phyloP scores from a whole-genome alignment of 64 coral and sea anemone species.

The Pachyseris speciosa region DNA sequence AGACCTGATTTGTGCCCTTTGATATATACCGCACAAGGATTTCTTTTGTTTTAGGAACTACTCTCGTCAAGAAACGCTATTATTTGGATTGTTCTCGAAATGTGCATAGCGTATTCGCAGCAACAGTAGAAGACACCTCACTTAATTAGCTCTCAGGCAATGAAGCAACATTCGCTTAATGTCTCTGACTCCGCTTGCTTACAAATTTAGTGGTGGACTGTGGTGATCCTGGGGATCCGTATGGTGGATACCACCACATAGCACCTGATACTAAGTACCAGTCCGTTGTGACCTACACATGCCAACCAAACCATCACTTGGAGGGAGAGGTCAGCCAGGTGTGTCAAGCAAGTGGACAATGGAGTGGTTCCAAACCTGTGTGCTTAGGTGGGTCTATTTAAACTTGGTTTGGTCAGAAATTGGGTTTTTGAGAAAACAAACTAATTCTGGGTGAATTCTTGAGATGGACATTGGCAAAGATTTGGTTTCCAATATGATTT shows the following conservation, averaged over 20 bases:
- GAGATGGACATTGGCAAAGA: too few relatives aligned
- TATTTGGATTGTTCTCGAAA: too few relatives aligned
- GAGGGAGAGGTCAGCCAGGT: constrained; percentile 43
- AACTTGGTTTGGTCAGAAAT: background rate
- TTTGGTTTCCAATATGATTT: too few relatives aligned
- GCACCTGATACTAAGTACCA: constrained; percentile 52
- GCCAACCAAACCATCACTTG: constrained; percentile 69
- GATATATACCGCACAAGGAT: too few relatives aligned
- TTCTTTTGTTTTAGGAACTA: too few relatives aligned
- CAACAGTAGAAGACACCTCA: too few relatives aligned
- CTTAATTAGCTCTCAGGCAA: too few relatives aligned
- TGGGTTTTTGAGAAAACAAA: too few relatives aligned
- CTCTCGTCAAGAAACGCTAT: too few relatives aligned
- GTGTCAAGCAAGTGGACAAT: constrained; percentile 62
- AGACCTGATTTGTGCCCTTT: too few relatives aligned
- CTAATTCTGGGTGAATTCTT: too few relatives aligned
- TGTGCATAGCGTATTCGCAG: too few relatives aligned
- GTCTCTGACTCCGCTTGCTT: background rate
- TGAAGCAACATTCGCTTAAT: background rate
- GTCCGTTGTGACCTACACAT: constrained; percentile 55
- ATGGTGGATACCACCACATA: constrained; percentile 63
- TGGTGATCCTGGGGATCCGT: constrained; percentile 57
- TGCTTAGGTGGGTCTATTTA: constrained; percentile 55
- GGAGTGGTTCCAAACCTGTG: constrained; percentile 66
- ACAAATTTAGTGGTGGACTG: constrained; percentile 73